A percentile compares a stretch with the other conserved stretches of the same genome.
These are phyloP conservation scores for Brachyhypopomus gauderio DNA, from an alignment of 2,113 vertebrate genomes.

Conservation along the genomic window DNA sequence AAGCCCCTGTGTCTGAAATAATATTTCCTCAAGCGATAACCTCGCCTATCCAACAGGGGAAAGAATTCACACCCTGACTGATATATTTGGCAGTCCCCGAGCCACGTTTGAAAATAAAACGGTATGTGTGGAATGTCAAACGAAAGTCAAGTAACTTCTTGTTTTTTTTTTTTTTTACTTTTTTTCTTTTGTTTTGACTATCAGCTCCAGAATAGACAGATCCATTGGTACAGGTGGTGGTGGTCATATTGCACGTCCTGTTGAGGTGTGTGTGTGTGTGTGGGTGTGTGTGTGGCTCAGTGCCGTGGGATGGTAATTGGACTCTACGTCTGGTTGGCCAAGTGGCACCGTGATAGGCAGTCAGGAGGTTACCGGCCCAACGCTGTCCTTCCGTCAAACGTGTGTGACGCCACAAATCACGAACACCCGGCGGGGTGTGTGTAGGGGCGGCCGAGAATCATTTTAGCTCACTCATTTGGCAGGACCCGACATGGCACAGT, in stretches of 20 bases:
- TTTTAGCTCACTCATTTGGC: constrained; percentile 40
- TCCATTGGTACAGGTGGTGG: too few relatives aligned
- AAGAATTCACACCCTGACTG: constrained; percentile 31
- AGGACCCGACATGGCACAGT: constrained; percentile 39
- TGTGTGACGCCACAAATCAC: constrained; percentile 21
- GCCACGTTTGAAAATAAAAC: constrained; percentile 23
- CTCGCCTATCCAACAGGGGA: constrained; percentile 13
- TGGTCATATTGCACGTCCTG: neutral
- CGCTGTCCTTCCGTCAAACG: constrained; percentile 39
- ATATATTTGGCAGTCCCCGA: constrained; percentile 35
- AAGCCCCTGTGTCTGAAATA: constrained; percentile 51
- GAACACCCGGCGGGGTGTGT: neutral
- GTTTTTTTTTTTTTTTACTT: too few relatives aligned
- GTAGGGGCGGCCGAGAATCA: constrained; percentile 18
- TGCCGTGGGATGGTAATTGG: constrained; percentile 41
- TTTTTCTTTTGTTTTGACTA: neutral
- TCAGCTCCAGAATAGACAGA: too few relatives aligned
- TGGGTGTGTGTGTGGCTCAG: constrained; percentile 19
- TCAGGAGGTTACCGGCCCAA: constrained; percentile 55
- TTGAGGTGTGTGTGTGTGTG: neutral
- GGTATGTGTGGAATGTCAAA: constrained; percentile 41
- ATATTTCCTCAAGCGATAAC: constrained; percentile 55
- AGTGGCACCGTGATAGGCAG: constrained; percentile 49
- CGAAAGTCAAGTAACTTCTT: neutral
- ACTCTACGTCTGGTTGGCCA: constrained; percentile 61